Evolutionary conservation across 2,797 vertebrate species (phyloP), one percentile per base, ranked within the genome.

Genomic region (Chaetophractus vellerosus): DNA sequence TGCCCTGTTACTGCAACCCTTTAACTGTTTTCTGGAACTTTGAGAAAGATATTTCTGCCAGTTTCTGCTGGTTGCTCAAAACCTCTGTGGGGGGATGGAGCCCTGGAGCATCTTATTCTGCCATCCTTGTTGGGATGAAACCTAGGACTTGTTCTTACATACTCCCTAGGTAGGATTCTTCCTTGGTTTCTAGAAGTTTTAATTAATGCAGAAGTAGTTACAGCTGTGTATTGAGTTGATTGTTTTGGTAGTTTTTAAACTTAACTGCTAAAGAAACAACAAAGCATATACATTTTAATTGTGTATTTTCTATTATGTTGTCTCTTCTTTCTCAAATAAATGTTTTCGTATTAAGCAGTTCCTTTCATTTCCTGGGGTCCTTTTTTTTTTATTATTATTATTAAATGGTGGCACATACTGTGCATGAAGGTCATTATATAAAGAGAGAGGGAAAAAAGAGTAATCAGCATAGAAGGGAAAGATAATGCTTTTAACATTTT

Each of bases 391-490:
- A 4, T 38, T 38, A 4, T 38, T 98, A 38, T 38, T 38, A 38
- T 38, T 38, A 38, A 98, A 98, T 98, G 98, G 97, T 97, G 98
- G 97, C 96, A 96, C 98, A 98, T 97, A 45, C 45, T 45, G 45
- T 45, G 98, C 98, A 97, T 97, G 98, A 98, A 98, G 98, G 98
- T 98, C 98, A 98, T 99, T 98, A 98, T 97, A 97, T 66, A 55
- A 91, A 97, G 93, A 96, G 79, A 97, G 96, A 96, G n/a, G n/a
- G n/a, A 98, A 97, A 98, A 98, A 98, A 97, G 97, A 97, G 87
- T 98, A 96, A 97, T 98, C 97, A 98, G 97, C 98, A 98, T 98
- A 97, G 97, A 98, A 98, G 97, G 98, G 98, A 98, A 98, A 98
- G 98, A 98, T 98, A 98, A 96, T 97, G 91, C 97, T 98, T 98